Evolutionary conservation across 2,888 invertebrate species (phyloP).

Genomic region (Scrobipalpa costella): DNA sequence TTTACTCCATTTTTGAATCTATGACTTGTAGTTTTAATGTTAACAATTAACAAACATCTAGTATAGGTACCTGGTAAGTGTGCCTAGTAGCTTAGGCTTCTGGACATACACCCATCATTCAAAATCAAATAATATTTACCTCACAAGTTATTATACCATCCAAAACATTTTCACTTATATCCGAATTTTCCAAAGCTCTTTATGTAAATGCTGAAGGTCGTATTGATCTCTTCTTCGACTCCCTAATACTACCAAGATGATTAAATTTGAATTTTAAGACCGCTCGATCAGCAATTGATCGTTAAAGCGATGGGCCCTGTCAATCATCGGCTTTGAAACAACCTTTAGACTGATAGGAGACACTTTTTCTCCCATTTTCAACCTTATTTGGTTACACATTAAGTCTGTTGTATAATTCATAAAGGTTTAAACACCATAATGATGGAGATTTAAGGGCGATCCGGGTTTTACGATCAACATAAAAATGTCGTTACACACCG

Average conservation of each 20-base stretch:
- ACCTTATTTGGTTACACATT: slow-evolving; percentile 29
- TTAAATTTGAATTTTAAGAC: slow-evolving; percentile 26
- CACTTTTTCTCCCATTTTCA: slow-evolving; percentile 21
- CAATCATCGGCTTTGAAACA: slow-evolving; percentile 25
- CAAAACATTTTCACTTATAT: neutral
- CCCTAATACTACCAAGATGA: slow-evolving; percentile 15
- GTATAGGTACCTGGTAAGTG: too few species aligned
- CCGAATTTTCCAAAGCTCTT: neutral
- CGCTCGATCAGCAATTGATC: slow-evolving; percentile 12
- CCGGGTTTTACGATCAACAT: slow-evolving; percentile 56
- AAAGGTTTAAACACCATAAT: slow-evolving; percentile 31
- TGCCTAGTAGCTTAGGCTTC: too few species aligned
- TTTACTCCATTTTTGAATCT: too few species aligned
- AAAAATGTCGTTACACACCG: slow-evolving; percentile 54
- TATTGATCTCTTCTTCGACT: slow-evolving; percentile 15
- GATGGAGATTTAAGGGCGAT: slow-evolving; percentile 42
- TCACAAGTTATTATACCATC: too few species aligned
- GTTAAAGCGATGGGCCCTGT: slow-evolving; percentile 22
- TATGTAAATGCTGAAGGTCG: neutral
- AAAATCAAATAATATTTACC: too few species aligned
- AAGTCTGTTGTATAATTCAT: slow-evolving; percentile 31
- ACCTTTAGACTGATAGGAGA: slow-evolving; percentile 22
- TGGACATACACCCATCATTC: too few species aligned
- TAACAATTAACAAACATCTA: too few species aligned
- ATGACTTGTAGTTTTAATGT: too few species aligned